phyloP scores from a whole-genome alignment of 2,888 invertebrate species.

The Spisula subtruncata region DNA sequence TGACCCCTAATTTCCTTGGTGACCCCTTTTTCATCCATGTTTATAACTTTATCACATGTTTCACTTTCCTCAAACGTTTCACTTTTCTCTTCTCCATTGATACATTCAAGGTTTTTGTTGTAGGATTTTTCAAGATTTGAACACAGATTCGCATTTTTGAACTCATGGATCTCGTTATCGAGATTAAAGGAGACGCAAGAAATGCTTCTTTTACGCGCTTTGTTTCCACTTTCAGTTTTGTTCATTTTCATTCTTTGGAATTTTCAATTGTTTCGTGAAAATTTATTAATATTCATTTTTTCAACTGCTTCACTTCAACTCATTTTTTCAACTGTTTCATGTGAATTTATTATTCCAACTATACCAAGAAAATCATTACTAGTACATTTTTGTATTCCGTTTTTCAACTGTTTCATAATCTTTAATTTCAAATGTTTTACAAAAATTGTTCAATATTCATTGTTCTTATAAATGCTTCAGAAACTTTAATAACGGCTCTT shows the following conservation, averaged over 20 bases:
- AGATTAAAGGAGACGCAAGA: conserved; percentile 33
- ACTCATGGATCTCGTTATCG: not conserved
- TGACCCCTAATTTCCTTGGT: conserved; percentile 27
- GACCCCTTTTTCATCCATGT: not conserved
- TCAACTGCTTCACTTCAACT: too few relatives aligned
- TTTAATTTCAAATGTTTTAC: too few relatives aligned
- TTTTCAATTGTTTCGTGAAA: not conserved
- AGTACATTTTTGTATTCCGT: too few relatives aligned
- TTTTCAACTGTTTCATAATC: too few relatives aligned
- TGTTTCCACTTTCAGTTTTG: conserved; percentile 26
- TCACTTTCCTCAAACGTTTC: not conserved
- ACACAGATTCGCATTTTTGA: not conserved
- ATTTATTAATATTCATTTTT: not conserved
- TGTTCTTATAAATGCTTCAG: too few relatives aligned
- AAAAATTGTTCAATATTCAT: too few relatives aligned
- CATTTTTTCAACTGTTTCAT: too few relatives aligned
- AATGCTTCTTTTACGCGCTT: conserved; percentile 7
- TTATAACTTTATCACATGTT: not conserved
- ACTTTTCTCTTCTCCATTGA: not conserved
- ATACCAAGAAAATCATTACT: too few relatives aligned
- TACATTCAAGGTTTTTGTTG: conserved; percentile 2
- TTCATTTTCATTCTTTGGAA: conserved; percentile 34
- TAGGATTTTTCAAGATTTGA: not conserved
- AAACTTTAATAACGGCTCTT: too few relatives aligned
- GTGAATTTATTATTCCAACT: too few relatives aligned